Conservation (phyloP, 2,797 vertebrate species). For the Trematomus bernacchii region DNA sequence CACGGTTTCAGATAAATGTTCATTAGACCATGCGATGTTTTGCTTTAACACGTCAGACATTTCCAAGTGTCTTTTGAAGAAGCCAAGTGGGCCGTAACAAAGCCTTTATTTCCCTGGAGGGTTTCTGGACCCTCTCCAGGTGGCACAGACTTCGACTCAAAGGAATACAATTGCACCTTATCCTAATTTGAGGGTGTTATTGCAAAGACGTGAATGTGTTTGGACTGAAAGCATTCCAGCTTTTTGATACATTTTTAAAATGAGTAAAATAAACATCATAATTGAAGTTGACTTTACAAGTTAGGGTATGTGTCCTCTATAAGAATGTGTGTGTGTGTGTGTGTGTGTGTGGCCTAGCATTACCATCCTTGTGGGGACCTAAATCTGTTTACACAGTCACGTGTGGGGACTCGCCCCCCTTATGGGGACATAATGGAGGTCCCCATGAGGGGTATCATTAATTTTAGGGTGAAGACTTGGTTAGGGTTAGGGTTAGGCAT, state of each 20-base stretch:
- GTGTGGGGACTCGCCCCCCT: too few relatives aligned
- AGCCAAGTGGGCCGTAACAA: conserved; percentile 15
- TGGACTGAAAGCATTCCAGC: conserved; percentile 26
- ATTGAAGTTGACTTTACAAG: not conserved
- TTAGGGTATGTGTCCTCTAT: not conserved
- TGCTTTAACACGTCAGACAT: conserved; percentile 18
- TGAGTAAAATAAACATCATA: not conserved
- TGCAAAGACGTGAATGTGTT: conserved; percentile 20
- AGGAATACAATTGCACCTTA: conserved; percentile 25
- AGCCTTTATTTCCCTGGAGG: conserved; percentile 39
- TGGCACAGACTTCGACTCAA: conserved; percentile 5
- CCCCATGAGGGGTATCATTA: too few relatives aligned
- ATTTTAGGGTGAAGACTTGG: too few relatives aligned
- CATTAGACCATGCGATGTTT: conserved; percentile 10
- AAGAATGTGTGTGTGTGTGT: not conserved
- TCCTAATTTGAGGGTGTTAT: conserved; percentile 22
- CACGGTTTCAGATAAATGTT: conserved; percentile 1
- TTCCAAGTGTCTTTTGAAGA: conserved; percentile 11
- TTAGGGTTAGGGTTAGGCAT: too few relatives aligned
- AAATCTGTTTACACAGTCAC: too few relatives aligned
- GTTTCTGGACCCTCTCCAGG: conserved; percentile 33
- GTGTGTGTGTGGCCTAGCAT: not conserved
- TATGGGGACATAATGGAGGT: too few relatives aligned
- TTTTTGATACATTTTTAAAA: conserved; percentile 3
- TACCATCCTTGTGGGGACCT: too few relatives aligned